Evolutionary conservation across 35 echinoderm and acorn worm species (phyloP).

Genomic region (Chiridota heheva): DNA sequence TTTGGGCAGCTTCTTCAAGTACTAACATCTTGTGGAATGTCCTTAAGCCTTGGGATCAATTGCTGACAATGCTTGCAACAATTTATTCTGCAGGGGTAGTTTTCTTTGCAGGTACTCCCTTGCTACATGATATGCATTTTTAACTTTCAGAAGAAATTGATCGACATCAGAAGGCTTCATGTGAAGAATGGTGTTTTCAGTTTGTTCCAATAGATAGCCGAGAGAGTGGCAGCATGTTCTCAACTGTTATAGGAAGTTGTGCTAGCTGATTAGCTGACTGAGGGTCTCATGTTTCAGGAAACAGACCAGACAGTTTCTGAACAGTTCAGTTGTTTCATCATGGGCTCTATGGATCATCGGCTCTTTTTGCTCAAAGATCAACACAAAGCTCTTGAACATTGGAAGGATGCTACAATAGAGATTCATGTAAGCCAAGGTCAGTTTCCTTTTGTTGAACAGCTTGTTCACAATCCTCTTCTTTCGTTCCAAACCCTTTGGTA

Average conservation of each 20-base stretch:
- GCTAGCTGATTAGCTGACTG: slow-evolving; percentile 38
- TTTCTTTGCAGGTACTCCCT: slow-evolving; percentile 46
- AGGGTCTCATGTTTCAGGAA: slow-evolving; percentile 63
- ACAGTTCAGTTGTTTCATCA: slow-evolving; percentile 57
- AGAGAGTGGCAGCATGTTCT: slow-evolving; percentile 39
- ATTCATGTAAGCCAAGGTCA: slow-evolving; percentile 43
- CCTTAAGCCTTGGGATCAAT: slow-evolving; percentile 60
- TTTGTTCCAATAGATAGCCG: slow-evolving; percentile 22
- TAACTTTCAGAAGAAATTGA: slow-evolving; percentile 33
- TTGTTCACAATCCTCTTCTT: slow-evolving; percentile 46
- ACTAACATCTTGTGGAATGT: slow-evolving; percentile 37
- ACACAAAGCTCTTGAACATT: slow-evolving; percentile 53
- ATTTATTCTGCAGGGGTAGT: slow-evolving; percentile 38
- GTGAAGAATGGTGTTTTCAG: slow-evolving; percentile 40
- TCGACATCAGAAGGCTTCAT: slow-evolving; percentile 27
- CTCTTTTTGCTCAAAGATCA: slow-evolving; percentile 56
- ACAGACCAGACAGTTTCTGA: slow-evolving; percentile 45
- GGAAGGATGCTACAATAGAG: slow-evolving; percentile 59
- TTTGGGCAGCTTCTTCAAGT: slow-evolving; percentile 46
- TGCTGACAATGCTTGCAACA: slow-evolving; percentile 37
- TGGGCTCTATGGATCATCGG: slow-evolving; percentile 41
- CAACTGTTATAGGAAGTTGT: slow-evolving; percentile 33
- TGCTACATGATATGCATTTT: slow-evolving; percentile 40
- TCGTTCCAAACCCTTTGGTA: slow-evolving; percentile 13
- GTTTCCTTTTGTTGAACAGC: slow-evolving; percentile 30